A percentile compares a stretch with the other conserved stretches of the same genome.
Conservation (phyloP, 2,113 vertebrate species). For the Odocoileus hemionus region DNA sequence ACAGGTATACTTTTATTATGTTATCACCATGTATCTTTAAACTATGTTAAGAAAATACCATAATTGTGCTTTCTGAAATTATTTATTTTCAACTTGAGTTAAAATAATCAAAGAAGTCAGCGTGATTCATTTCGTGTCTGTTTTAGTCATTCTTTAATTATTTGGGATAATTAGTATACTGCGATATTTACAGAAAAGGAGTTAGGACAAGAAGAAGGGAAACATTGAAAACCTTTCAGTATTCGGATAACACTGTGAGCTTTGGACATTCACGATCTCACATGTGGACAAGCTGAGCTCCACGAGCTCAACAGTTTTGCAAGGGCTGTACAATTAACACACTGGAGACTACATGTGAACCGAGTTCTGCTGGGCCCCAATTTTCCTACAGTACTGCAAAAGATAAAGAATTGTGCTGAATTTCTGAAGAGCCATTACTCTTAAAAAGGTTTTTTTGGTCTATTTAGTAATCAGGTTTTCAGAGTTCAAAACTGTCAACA, state of each 20-base stretch:
- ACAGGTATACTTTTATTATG: slow-evolving; percentile 18
- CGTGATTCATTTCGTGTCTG: background rate
- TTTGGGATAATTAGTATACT: background rate
- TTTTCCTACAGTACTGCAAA: background rate
- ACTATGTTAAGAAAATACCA: background rate
- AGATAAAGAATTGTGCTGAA: background rate
- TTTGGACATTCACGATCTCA: background rate
- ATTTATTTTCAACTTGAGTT: slow-evolving; percentile 45
- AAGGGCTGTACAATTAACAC: background rate
- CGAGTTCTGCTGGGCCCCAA: background rate
- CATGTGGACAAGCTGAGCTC: background rate
- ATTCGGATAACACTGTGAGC: background rate
- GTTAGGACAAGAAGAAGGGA: background rate
- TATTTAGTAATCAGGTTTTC: slow-evolving; percentile 19
- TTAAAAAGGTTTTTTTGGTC: background rate
- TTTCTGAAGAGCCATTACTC: background rate
- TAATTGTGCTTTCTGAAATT: background rate
- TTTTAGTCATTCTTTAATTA: background rate
- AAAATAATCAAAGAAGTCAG: background rate
- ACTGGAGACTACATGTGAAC: background rate
- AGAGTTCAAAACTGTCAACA: background rate
- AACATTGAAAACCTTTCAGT: background rate
- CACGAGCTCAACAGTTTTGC: background rate
- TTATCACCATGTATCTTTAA: background rate
- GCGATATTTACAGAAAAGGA: background rate